These are phyloP conservation scores for Lasioglossum calceatum DNA, from an alignment of 2,888 invertebrate species.

Conservation along the genomic window DNA sequence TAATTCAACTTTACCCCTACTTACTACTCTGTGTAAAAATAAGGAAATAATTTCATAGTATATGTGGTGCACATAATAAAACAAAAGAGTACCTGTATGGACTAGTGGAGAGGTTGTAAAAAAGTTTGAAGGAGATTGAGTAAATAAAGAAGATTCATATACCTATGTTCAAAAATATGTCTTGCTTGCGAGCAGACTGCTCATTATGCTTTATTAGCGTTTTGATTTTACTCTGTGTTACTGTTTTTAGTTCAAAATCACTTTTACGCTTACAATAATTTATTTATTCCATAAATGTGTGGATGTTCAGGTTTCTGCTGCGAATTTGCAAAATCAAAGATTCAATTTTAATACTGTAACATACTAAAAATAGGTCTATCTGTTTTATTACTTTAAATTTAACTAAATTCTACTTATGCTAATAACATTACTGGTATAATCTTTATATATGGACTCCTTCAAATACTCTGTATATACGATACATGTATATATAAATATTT, in stretches of 20 bases:
- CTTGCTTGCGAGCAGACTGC: neutral
- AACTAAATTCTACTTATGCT: neutral
- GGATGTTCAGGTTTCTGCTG: neutral
- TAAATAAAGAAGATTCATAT: constrained; percentile 1
- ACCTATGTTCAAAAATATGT: constrained; percentile 3
- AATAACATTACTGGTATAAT: neutral
- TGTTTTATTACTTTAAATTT: neutral
- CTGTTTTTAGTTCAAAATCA: neutral
- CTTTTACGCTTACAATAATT: neutral
- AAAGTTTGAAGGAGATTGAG: constrained; percentile 1
- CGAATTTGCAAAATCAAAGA: neutral
- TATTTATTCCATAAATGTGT: neutral
- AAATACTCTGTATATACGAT: neutral
- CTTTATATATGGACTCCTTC: neutral
- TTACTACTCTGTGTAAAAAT: constrained; percentile 1
- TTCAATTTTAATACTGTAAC: neutral
- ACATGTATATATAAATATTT: neutral
- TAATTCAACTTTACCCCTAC: constrained; percentile 4
- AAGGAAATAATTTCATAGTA: constrained; percentile 5
- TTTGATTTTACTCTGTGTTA: neutral
- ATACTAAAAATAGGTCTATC: neutral
- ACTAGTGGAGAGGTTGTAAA: constrained; percentile 1
- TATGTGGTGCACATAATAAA: constrained; percentile 4
- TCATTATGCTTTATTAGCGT: neutral
- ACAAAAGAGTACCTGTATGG: neutral